phyloP scores from a whole-genome alignment of 2,113 vertebrate genomes.

The Dicentrarchus labrax region DNA sequence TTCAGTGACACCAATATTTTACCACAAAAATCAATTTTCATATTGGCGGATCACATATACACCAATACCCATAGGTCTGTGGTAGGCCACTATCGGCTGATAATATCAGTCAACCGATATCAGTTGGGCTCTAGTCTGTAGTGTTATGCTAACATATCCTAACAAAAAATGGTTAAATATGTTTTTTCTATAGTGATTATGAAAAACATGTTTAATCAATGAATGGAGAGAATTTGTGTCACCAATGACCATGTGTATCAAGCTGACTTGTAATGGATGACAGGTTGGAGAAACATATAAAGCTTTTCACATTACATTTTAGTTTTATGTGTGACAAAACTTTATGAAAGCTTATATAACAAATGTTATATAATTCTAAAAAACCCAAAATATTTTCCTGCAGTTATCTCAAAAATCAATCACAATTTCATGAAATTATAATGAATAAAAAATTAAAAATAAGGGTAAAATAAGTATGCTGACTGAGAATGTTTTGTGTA shows the following conservation, averaged over 20 bases:
- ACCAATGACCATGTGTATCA: neutral
- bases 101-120: no score
- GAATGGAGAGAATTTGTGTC: neutral
- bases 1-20: no score
- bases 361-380: neutral
- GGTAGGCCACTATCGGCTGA: no score
- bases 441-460: conserved; percentile 3
- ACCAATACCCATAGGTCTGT: no score
- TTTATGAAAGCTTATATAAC: neutral
- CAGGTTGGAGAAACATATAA: neutral
- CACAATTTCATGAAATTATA: conserved; percentile 1
- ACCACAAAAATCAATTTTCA: no score
- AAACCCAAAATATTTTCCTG: neutral
- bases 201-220: neutral
- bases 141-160: no score
- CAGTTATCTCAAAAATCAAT: neutral
- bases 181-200: neutral
- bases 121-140: no score
- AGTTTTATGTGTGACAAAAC: neutral
- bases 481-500: conserved; percentile 8
- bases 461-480: neutral
- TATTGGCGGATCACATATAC: no score
- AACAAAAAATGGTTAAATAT: no score
- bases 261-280: neutral
- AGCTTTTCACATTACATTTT: neutral